Conservation (phyloP, 2,888 invertebrate species). For the Gortyna flavago region DNA sequence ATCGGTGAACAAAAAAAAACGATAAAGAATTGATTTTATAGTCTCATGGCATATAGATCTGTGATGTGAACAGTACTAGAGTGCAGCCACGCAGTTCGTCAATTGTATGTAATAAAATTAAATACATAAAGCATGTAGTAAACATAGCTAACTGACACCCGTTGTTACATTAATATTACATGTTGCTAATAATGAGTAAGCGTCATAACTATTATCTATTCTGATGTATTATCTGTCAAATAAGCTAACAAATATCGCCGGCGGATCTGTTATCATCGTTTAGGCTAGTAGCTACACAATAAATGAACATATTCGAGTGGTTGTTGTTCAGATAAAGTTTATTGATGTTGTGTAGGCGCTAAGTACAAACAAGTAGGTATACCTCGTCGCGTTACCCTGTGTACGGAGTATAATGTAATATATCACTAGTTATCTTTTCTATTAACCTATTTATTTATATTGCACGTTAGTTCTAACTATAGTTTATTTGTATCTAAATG, state of each 20-base stretch:
- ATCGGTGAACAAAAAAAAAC: constrained; percentile 9
- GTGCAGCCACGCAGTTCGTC: constrained; percentile 73
- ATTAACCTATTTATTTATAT: constrained; percentile 65
- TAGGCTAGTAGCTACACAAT: constrained; percentile 77
- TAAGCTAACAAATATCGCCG: constrained; percentile 78
- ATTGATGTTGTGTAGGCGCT: constrained; percentile 82
- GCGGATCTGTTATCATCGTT: constrained; percentile 77
- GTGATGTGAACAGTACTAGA: constrained; percentile 19
- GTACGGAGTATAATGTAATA: constrained; percentile 70
- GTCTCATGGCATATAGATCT: constrained; percentile 9
- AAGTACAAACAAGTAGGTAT: constrained; percentile 74
- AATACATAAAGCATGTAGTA: constrained; percentile 71
- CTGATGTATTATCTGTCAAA: constrained; percentile 84
- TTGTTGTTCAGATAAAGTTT: constrained; percentile 80
- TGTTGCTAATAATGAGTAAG: constrained; percentile 77
- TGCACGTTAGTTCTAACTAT: constrained; percentile 69
- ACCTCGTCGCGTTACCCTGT: constrained; percentile 66
- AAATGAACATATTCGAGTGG: constrained; percentile 84
- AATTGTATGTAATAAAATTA: constrained; percentile 50
- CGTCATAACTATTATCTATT: constrained; percentile 77
- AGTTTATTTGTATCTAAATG: constrained; percentile 68
- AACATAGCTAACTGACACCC: constrained; percentile 69
- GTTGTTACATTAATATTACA: constrained; percentile 71
- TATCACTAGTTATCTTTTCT: constrained; percentile 65
- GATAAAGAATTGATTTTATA: constrained; percentile 29